Evolutionary conservation across 2,888 invertebrate species (phyloP), one percentile per base, ranked within the genome.

Genomic region (Luffia ferchaultella): DNA sequence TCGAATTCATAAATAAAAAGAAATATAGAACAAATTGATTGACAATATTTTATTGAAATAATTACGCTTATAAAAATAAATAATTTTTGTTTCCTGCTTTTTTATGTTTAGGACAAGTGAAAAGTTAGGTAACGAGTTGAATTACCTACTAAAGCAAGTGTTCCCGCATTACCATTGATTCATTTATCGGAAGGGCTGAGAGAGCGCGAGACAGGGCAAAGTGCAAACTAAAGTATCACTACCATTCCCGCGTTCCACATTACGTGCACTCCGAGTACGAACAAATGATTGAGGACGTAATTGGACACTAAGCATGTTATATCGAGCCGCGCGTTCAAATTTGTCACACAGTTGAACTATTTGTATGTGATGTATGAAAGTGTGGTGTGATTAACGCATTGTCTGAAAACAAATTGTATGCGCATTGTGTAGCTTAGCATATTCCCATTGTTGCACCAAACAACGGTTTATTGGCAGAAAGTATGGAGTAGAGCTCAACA

Each of bases 231-330:
- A 15, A 18, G 48, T 43, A 19, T 46, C 51, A 55, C 46, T 50
- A 55, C 55, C 69, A 73, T 76, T 77, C 78, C 74, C 78, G 78
- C 77, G 78, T 77, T 75, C 79, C 66, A 78, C 75, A 79, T 76
- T 69, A 62, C 20, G 42, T 40, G 43, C 43, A n/a, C 49, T 12
- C 12, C 12, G 3, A 30, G 12, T 12, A 30, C n/a, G 49, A 49
- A 49, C 43, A 42, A 49, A 49, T 43, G 18, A 49, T 43, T 42
- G 48, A 48, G 48, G 48, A 42, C 48, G 42, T 12, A 48, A 48
- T 48, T 18, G 48, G n/a, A n/a, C n/a, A n/a, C n/a, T n/a, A n/a
- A n/a, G 40, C 7, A 40, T 15, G 7, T 7, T 9, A 7, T 40
- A 7, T 40, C 7, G 40, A 40, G 15, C 15, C 15, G 15, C 7